A percentile compares a stretch with the other conserved stretches of the same genome.
These are phyloP conservation scores for Chanos chanos DNA, from an alignment of 2,797 vertebrate genomes.

Conservation along the genomic window DNA sequence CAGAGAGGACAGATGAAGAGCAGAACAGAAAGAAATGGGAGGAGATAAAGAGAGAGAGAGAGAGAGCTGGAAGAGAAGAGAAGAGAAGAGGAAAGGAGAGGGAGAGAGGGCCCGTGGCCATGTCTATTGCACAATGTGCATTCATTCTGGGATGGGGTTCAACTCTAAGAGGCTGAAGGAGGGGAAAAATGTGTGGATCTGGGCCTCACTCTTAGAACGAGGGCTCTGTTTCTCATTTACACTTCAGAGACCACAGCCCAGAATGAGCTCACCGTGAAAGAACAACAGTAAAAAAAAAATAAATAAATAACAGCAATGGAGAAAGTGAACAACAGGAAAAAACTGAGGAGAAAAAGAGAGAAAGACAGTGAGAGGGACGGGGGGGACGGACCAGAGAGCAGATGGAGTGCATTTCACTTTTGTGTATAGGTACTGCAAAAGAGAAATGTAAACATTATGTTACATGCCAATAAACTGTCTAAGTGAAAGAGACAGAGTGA, in stretches of 20 bases:
- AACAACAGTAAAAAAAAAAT: conserved; percentile 63
- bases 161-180: conserved; percentile 9
- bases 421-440: background rate
- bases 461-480: background rate
- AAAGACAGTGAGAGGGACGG: background rate
- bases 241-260: conserved; percentile 71
- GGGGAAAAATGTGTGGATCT: conserved; percentile 33
- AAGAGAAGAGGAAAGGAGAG: background rate
- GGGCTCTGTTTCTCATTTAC: conserved; percentile 78
- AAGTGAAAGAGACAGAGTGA: background rate
- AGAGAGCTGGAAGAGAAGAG: conserved; percentile 33
- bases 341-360: background rate
- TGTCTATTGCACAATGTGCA: conserved; percentile 9
- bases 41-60: conserved; percentile 33
- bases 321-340: background rate
- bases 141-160: conserved; percentile 1
- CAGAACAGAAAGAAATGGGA: conserved; percentile 22
- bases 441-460: background rate
- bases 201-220: conserved; percentile 55
- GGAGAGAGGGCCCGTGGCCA: background rate
- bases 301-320: conserved; percentile 13
- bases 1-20: conserved; percentile 38
- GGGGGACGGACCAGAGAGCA: background rate
- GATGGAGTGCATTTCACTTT: background rate
- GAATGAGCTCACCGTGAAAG: conserved; percentile 70